Conservation (phyloP, 2,113 vertebrate genomes). For the Otocyon megalotis region DNA sequence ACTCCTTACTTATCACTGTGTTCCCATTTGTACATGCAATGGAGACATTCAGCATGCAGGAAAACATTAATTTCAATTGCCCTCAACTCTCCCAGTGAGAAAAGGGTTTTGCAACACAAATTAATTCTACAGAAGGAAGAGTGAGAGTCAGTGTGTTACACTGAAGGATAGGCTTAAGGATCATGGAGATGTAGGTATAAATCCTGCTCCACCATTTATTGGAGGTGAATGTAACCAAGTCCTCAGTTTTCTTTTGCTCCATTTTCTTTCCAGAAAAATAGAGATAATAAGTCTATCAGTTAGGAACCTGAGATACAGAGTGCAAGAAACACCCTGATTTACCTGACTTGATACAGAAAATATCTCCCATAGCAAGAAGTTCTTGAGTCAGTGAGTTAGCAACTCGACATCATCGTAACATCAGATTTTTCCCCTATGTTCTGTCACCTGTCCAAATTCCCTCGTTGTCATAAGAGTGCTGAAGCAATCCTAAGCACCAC, state of each 20-base stretch:
- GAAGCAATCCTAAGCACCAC: background rate
- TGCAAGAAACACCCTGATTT: background rate
- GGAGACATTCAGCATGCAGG: background rate
- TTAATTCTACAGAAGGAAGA: background rate
- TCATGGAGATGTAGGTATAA: background rate
- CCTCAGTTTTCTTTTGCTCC: background rate
- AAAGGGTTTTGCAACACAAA: background rate
- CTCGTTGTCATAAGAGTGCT: background rate
- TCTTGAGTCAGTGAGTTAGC: background rate
- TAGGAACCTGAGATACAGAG: background rate
- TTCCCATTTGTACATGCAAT: background rate
- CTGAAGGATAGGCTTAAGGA: background rate
- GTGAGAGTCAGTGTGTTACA: background rate
- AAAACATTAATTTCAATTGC: background rate
- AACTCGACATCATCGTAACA: background rate
- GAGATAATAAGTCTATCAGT: background rate
- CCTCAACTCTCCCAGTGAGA: background rate
- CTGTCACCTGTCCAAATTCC: background rate
- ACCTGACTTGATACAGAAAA: background rate
- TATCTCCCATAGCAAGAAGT: background rate
- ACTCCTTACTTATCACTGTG: background rate
- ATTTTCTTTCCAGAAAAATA: background rate
- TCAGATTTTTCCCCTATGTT: background rate
- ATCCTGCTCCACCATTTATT: background rate
- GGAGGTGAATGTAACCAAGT: background rate